Conservation (phyloP, 2,888 invertebrate genomes). For the Cosmia trapezina region DNA sequence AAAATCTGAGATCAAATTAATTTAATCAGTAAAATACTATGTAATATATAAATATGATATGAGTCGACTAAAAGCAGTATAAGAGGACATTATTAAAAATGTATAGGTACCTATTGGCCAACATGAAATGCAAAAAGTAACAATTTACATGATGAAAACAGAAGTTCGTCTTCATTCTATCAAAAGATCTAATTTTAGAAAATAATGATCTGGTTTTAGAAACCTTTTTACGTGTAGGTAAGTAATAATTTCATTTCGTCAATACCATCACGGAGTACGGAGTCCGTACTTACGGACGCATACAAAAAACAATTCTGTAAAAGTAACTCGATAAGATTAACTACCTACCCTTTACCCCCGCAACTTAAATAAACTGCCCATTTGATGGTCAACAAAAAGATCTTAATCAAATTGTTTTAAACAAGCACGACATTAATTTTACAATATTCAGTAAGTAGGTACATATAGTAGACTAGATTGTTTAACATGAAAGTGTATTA, state of each 20-base stretch:
- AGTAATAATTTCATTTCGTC: slow-evolving; percentile 37
- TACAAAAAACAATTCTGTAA: slow-evolving; percentile 36
- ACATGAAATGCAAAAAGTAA: slow-evolving; percentile 29
- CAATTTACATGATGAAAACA: slow-evolving; percentile 3
- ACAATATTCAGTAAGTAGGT: slow-evolving; percentile 54
- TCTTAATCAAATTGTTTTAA: slow-evolving; percentile 46
- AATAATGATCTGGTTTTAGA: slow-evolving; percentile 53
- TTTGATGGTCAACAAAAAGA: slow-evolving; percentile 64
- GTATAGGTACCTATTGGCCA: slow-evolving; percentile 11
- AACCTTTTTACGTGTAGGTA: slow-evolving; percentile 45
- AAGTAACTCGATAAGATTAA: slow-evolving; percentile 40
- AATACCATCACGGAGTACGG: slow-evolving; percentile 17
- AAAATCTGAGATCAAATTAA: slow-evolving; percentile 59
- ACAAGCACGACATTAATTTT: slow-evolving; percentile 51
- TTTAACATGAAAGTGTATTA: slow-evolving; percentile 58
- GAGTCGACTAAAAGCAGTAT: slow-evolving; percentile 29
- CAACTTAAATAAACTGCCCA: slow-evolving; percentile 59
- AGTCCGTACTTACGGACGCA: neutral
- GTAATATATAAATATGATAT: slow-evolving; percentile 31
- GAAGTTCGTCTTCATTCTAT: slow-evolving; percentile 20
- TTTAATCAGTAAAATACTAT: slow-evolving; percentile 43
- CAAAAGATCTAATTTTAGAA: slow-evolving; percentile 21
- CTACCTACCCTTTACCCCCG: slow-evolving; percentile 42
- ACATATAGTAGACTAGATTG: slow-evolving; percentile 65
- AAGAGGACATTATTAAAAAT: slow-evolving; percentile 12